A percentile compares a stretch with the other conserved stretches of the same genome.
These are phyloP conservation scores for Hephaestus fuliginosus DNA, from an alignment of 2,797 vertebrate genomes.

Conservation along the genomic window DNA sequence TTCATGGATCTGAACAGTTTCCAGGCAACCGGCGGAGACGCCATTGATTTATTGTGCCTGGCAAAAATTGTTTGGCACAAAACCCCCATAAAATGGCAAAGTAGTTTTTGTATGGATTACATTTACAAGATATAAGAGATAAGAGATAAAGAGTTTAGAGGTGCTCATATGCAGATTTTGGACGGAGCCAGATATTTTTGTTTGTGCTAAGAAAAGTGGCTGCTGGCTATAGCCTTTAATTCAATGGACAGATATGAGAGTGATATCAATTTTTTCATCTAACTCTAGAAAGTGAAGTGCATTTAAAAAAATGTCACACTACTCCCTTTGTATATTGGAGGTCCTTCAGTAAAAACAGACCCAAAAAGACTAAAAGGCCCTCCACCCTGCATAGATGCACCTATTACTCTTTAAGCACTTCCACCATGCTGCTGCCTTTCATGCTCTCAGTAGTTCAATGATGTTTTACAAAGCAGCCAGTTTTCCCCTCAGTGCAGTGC, in stretches of 20 bases:
- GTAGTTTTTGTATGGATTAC: background rate
- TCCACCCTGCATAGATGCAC: background rate
- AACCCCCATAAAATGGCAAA: background rate
- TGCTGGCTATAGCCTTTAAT: background rate
- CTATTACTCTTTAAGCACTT: background rate
- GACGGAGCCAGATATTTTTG: background rate
- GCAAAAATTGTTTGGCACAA: background rate
- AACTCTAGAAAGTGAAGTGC: background rate
- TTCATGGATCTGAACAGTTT: constrained; percentile 7
- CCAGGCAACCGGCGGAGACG: constrained; percentile 25
- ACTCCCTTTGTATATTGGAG: background rate
- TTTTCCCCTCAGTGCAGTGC: constrained; percentile 36
- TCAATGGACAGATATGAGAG: background rate
- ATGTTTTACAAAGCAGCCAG: constrained; percentile 37
- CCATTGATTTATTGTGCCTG: constrained; percentile 4
- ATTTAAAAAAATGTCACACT: background rate
- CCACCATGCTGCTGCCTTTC: background rate
- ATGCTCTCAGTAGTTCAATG: constrained; percentile 4
- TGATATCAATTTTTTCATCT: background rate
- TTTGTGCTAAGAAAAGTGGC: background rate
- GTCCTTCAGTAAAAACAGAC: background rate
- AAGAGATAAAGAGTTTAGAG: too few relatives aligned
- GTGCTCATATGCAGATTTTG: background rate
- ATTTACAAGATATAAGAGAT: too few relatives aligned
- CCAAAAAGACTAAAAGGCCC: background rate